Evolutionary conservation across 2,113 vertebrate genomes (phyloP).

Genomic region (Pterocles orientalis): DNA sequence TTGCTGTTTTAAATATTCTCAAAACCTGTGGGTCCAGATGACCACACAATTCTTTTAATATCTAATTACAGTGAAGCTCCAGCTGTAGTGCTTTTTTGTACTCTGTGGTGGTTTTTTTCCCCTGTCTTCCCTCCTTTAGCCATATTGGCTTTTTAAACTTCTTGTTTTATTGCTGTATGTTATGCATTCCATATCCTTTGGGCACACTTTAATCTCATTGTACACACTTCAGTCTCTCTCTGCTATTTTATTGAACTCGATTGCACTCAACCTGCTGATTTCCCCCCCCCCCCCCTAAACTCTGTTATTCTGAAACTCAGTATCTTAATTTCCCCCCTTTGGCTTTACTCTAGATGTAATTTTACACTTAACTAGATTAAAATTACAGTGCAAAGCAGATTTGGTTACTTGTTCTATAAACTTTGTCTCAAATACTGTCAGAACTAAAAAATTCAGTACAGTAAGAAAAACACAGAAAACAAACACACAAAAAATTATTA

Average conservation of each 20-base stretch:
- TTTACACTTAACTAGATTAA: constrained; percentile 50
- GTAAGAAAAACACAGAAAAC: background rate
- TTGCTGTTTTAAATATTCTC: background rate
- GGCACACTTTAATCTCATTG: constrained; percentile 62
- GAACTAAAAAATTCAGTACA: background rate
- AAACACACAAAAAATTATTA: background rate
- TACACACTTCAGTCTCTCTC: constrained; percentile 16
- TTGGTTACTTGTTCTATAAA: background rate
- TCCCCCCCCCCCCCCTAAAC: too few species aligned
- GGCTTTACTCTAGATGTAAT: constrained; percentile 10
- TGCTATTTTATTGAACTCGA: constrained; percentile 11
- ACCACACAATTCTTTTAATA: background rate
- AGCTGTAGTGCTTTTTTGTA: background rate
- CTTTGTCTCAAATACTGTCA: background rate
- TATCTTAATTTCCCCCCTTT: constrained; percentile 7
- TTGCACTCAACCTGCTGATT: constrained; percentile 35
- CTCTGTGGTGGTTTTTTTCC: background rate
- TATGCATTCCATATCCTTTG: constrained; percentile 51
- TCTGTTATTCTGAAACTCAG: background rate
- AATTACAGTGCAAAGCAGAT: constrained; percentile 31
- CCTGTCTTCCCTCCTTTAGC: background rate
- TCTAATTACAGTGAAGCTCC: background rate
- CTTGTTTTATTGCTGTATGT: background rate
- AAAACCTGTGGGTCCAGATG: background rate
- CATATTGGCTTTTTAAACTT: background rate